A percentile compares a stretch with the other conserved stretches of the same genome.
Conservation (phyloP, 2,113 vertebrate species). For the Nothocercus nigrocapillus region DNA sequence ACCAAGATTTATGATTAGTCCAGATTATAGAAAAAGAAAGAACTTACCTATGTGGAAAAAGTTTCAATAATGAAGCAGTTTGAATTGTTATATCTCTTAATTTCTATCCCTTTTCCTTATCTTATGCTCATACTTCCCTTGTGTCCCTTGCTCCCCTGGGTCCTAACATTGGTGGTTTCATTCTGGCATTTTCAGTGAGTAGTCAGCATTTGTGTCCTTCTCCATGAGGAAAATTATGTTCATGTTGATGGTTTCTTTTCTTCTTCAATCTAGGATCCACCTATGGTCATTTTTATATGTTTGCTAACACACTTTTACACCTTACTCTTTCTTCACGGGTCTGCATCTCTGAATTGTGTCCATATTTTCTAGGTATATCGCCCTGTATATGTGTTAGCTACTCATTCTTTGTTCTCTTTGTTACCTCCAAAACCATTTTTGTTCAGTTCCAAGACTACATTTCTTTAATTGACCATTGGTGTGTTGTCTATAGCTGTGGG, state of each 20-base stretch:
- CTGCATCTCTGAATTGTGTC: not conserved
- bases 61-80: not conserved
- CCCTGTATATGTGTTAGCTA: not conserved
- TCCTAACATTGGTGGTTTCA: not conserved
- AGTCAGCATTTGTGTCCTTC: not conserved
- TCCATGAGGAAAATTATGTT: not conserved
- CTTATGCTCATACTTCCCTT: not conserved
- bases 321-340: not conserved
- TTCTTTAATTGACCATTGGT: fast-evolving
- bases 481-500: fast-evolving
- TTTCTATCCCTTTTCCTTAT: not conserved
- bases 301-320: not conserved
- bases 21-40: not conserved
- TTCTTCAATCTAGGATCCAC: not conserved
- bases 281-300: not conserved
- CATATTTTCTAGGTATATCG: not conserved
- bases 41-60: not conserved
- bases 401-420: not conserved
- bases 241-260: not conserved
- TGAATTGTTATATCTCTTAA: not conserved
- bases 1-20: not conserved
- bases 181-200: not conserved
- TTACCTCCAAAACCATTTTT: not conserved
- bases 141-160: not conserved
- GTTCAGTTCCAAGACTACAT: fast-evolving